Base-by-base conservation (phyloP, 2,797 vertebrate genomes). In the Rhabdomys pumilio region DNA sequence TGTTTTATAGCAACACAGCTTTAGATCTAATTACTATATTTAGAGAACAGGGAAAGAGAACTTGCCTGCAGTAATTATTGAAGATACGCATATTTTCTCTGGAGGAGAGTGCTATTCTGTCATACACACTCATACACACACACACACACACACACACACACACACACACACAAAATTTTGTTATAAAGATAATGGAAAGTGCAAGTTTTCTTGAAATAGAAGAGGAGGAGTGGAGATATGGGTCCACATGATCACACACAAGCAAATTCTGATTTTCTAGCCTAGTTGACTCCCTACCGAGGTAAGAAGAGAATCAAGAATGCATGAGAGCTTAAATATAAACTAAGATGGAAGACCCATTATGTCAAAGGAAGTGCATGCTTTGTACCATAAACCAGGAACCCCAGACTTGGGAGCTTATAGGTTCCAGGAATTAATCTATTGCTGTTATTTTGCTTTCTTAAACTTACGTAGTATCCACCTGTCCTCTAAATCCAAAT, bases 1-100 rank as follows among this genome's bases (percentile, higher is more conserved):
- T 95, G 81, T 91, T 86, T 97, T 76, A 50, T 0, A 93, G 22
- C 41, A 94, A 75, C 53, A 81, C 4, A 38, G 10, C 50, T 59
- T 95, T 94, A 91, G 75, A 82, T 80, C 47, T 95, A 91, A 91
- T 89, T 47, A 55, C 83, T 92, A 53, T 50, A 81, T 97, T 96
- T 84, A 95, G 96, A 73, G 96, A 95, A 80, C 31, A 63, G 53
- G 22, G 61, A 92, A 94, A 77, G 79, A 55, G 61, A 94, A 63
- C 67, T 94, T 29, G 38, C 72, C 59, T 59, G 9, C 47, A 29
- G 67, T 50, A 90, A 89, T 59, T 20, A 75, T 57, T 83, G 72
- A 91, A 93, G 26, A 89, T 61, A 4, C 26, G 80, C 29, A 19
- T 53, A 38, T n/a, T 38, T 11, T 96, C 47, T 79, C 34, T 24